Evolutionary conservation across 1,140 invertebrate species (phyloP).

Genomic region (Microvelia longipes): DNA sequence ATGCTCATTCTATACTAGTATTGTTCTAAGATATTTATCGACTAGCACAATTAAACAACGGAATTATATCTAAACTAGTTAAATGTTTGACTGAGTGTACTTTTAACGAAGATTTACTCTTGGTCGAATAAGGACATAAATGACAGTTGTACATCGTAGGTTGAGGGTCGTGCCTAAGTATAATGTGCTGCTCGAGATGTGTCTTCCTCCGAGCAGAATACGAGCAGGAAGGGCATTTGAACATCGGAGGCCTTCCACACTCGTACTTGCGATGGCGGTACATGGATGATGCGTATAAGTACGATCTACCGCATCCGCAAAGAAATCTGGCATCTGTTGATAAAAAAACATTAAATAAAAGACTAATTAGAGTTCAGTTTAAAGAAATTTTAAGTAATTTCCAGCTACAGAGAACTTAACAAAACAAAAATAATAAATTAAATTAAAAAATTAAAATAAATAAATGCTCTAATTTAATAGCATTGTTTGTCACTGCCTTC

Average conservation of each 20-base stretch:
- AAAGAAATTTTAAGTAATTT: too few species aligned
- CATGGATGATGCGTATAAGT: constrained; percentile 35
- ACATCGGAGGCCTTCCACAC: constrained; percentile 35
- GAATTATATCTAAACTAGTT: not conserved
- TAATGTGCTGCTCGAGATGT: constrained; percentile 31
- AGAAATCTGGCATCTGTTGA: too few species aligned
- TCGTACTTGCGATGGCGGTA: constrained; percentile 36
- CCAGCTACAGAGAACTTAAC: too few species aligned
- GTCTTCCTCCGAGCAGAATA: constrained; percentile 32
- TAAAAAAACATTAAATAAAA: too few species aligned
- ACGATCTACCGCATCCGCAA: constrained; percentile 32
- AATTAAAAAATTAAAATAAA: too few species aligned
- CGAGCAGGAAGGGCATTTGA: constrained; percentile 31
- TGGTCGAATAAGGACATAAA: not conserved
- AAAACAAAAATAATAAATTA: too few species aligned
- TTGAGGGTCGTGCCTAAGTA: not conserved
- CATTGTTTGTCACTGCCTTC: too few species aligned
- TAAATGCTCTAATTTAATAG: too few species aligned
- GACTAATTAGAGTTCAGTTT: too few species aligned
- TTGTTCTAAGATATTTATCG: too few species aligned
- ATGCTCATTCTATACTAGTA: too few species aligned
- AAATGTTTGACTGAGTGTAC: not conserved
- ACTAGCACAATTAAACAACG: not conserved
- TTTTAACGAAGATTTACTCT: not conserved
- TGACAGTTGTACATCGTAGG: not conserved